Conservation (phyloP, 1,140 invertebrate species). For the Parapsyche elsis region DNA sequence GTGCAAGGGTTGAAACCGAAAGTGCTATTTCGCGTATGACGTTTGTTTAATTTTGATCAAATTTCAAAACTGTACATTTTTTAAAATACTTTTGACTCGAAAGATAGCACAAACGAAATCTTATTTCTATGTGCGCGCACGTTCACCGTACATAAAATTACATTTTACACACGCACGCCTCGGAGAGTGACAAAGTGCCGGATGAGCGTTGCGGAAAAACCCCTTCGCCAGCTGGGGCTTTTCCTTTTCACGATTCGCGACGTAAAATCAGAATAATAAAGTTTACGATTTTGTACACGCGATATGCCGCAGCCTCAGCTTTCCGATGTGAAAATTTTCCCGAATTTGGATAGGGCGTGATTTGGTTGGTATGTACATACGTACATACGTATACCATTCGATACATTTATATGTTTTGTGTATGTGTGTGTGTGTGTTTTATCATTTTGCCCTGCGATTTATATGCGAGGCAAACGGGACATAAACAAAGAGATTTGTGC, state of each 20-base stretch:
- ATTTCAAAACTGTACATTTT: too few relatives aligned
- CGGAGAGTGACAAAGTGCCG: neutral
- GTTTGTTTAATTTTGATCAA: too few relatives aligned
- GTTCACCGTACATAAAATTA: conserved; percentile 14
- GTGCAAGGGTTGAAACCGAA: neutral
- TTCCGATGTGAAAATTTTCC: conserved; percentile 19
- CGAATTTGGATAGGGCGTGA: neutral
- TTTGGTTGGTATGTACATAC: conserved; percentile 46
- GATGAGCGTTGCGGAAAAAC: conserved; percentile 18
- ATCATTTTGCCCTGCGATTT: conserved; percentile 54
- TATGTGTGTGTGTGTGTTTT: conserved; percentile 33
- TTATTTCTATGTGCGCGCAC: neutral
- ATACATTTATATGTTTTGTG: conserved; percentile 2
- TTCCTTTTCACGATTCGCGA: conserved; percentile 41
- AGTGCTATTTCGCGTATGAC: too few relatives aligned
- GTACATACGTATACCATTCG: neutral
- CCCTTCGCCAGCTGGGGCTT: conserved; percentile 3
- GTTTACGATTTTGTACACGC: conserved; percentile 56
- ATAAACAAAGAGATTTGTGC: conserved; percentile 55
- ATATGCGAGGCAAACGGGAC: conserved; percentile 54
- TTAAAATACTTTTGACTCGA: too few relatives aligned
- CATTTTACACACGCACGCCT: neutral
- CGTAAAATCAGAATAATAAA: conserved; percentile 56
- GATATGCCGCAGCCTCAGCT: conserved; percentile 6
- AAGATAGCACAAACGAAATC: too few relatives aligned